Conservation (phyloP, 2,888 invertebrate genomes). For the Nebria brevicollis region DNA sequence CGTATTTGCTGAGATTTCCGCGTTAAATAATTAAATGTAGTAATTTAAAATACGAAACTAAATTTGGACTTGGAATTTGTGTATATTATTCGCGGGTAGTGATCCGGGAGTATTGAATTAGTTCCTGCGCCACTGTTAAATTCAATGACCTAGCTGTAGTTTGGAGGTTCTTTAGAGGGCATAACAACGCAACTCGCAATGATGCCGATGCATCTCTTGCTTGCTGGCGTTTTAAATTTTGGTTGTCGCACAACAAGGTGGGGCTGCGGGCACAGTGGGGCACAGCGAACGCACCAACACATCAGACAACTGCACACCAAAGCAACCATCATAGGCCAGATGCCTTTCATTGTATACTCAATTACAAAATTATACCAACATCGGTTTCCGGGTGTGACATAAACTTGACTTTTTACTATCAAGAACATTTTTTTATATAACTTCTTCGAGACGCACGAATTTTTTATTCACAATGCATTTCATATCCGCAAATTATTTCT, state of each 20-base stretch:
- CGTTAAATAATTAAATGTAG: too few relatives aligned
- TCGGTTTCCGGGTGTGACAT: not conserved
- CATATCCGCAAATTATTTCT: too few relatives aligned
- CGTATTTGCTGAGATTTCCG: too few relatives aligned
- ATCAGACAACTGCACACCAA: not conserved
- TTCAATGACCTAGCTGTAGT: constrained; percentile 64
- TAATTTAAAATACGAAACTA: too few relatives aligned
- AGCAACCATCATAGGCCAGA: constrained; percentile 14
- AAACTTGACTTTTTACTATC: not conserved
- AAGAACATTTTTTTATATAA: too few relatives aligned
- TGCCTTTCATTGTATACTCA: constrained; percentile 18
- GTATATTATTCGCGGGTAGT: constrained; percentile 30
- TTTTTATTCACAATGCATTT: too few relatives aligned
- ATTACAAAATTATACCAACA: constrained; percentile 16
- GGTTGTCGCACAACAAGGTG: constrained; percentile 29
- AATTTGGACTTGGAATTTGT: too few relatives aligned
- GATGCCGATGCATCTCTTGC: constrained; percentile 23
- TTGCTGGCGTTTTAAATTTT: constrained; percentile 18
- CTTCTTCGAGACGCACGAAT: too few relatives aligned
- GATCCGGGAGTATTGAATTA: not conserved
- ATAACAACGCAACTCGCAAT: constrained; percentile 52
- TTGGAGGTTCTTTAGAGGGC: constrained; percentile 65
- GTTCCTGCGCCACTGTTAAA: constrained; percentile 50
- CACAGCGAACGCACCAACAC: too few relatives aligned
- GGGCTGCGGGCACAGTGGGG: constrained; percentile 9